Percentiles rank a stretch among this genome's conserved stretches.
Conservation (phyloP, 2,113 vertebrate species). For the Ictidomys tridecemlineatus region DNA sequence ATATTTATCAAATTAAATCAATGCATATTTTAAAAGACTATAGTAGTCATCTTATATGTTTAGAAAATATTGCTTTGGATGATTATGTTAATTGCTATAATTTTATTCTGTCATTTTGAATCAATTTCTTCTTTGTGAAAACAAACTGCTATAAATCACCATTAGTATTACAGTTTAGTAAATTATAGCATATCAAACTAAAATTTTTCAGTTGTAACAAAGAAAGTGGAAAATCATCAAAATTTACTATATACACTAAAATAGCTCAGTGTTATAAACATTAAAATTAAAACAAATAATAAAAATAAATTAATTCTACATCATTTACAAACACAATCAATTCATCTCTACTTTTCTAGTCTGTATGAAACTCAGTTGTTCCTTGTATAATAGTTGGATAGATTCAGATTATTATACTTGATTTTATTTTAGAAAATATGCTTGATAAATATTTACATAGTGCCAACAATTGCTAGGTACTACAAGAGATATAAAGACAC, state of each 20-base stretch:
- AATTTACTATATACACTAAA: conserved; percentile 28
- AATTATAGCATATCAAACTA: conserved; percentile 47
- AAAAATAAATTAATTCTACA: neutral
- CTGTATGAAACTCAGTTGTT: neutral
- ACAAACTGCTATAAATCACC: conserved; percentile 46
- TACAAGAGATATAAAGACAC: neutral
- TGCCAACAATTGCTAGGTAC: neutral
- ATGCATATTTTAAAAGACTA: conserved; percentile 7
- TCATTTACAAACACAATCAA: conserved; percentile 21
- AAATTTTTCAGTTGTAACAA: conserved; percentile 7
- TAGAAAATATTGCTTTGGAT: conserved; percentile 56
- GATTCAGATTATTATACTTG: conserved; percentile 2
- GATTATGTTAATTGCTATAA: conserved; percentile 45
- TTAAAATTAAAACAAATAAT: conserved; percentile 44
- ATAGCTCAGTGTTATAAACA: conserved; percentile 7
- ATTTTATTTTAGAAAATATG: conserved; percentile 46
- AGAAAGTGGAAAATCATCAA: conserved; percentile 32
- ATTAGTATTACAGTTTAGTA: neutral
- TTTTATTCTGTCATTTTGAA: conserved; percentile 60
- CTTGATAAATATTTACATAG: conserved; percentile 3
- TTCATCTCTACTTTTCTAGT: neutral
- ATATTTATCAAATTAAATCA: conserved; percentile 53
- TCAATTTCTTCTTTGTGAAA: conserved; percentile 51
- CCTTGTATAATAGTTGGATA: neutral
- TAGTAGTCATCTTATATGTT: neutral